Percentiles rank a stretch among this genome's conserved stretches.
These are phyloP conservation scores for Etheostoma nigrum DNA, from an alignment of 2,797 vertebrate species.

Conservation along the genomic window DNA sequence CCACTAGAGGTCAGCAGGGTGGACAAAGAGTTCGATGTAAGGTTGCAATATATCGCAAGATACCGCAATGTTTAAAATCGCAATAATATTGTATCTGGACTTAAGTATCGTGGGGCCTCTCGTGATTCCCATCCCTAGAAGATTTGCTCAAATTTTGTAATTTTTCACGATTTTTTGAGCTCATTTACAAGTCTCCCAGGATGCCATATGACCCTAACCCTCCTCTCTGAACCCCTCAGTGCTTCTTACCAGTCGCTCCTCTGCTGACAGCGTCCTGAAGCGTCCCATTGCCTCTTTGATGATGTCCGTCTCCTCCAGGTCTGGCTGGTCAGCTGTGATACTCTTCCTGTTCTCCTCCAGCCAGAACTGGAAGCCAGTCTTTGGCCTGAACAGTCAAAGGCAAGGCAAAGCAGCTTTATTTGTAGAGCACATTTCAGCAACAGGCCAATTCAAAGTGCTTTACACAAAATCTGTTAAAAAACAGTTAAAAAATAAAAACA, in stretches of 20 bases:
- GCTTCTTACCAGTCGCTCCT: slow-evolving; percentile 85
- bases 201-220: too few relatives aligned
- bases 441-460: too few relatives aligned
- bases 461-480: too few relatives aligned
- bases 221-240: background rate
- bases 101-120: too few relatives aligned
- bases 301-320: slow-evolving; percentile 92
- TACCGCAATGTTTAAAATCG: too few relatives aligned
- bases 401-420: too few relatives aligned
- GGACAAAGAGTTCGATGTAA: too few relatives aligned
- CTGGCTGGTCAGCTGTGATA: slow-evolving; percentile 88
- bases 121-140: background rate
- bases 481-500: too few relatives aligned
- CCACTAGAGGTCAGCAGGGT: too few relatives aligned
- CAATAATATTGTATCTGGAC: too few relatives aligned
- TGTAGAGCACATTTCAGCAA: too few relatives aligned
- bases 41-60: too few relatives aligned
- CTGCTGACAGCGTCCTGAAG: slow-evolving; percentile 88
- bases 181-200: background rate
- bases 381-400: slow-evolving; percentile 82
- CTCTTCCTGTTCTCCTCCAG: slow-evolving; percentile 92
- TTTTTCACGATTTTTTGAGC: background rate
- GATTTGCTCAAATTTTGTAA: background rate
- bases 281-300: slow-evolving; percentile 96
- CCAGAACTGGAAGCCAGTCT: slow-evolving; percentile 97